A percentile compares a stretch with the other conserved stretches of the same genome.
Conservation (phyloP, 2,113 vertebrate genomes). For the Phrynocephalus versicolor region DNA sequence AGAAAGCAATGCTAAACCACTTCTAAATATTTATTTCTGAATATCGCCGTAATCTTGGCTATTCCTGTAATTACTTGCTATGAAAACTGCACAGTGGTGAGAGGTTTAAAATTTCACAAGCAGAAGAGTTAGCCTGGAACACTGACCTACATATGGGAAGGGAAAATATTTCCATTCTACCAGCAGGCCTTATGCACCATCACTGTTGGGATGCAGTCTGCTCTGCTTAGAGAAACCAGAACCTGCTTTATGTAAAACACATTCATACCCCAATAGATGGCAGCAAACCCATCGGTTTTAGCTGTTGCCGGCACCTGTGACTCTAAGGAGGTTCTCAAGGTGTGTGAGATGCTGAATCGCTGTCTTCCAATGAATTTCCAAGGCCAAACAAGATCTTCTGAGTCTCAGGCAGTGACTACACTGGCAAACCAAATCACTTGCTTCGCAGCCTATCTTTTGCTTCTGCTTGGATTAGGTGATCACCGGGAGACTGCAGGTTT, state of each 20-base stretch:
- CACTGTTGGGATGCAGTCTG: background rate
- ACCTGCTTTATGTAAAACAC: background rate
- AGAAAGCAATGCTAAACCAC: no score
- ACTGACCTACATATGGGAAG: background rate
- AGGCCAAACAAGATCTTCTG: no score
- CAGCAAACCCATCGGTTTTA: background rate
- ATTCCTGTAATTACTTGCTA: background rate
- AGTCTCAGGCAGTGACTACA: no score
- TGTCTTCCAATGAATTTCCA: no score
- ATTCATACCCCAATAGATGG: conserved; percentile 13
- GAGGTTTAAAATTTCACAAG: background rate
- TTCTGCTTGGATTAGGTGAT: no score
- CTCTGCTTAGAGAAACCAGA: background rate
- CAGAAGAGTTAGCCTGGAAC: background rate
- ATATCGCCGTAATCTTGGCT: background rate
- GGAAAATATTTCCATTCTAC: background rate
- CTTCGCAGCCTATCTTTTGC: no score
- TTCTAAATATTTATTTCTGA: no score
- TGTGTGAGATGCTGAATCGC: no score
- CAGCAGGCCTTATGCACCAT: background rate
- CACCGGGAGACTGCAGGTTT: no score
- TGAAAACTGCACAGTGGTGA: background rate
- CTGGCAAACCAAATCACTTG: no score
- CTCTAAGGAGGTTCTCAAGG: background rate
- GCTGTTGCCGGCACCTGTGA: background rate